Percentiles rank a stretch among this genome's conserved stretches.
Conservation (phyloP, 1,140 invertebrate genomes). For the Trypoxylus dichotomus region DNA sequence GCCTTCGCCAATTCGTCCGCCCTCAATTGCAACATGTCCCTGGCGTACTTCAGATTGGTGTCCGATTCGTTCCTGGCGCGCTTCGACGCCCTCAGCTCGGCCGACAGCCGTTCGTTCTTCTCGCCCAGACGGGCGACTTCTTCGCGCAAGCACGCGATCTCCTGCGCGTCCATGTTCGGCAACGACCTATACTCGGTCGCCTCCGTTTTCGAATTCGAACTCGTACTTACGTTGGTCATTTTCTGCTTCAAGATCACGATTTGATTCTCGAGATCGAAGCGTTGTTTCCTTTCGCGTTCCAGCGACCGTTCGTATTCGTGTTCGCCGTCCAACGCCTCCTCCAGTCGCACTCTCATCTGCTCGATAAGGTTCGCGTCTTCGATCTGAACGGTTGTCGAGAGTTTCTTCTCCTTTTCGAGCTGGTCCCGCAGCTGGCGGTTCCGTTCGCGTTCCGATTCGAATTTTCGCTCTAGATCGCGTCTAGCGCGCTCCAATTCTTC, state of each 20-base stretch:
- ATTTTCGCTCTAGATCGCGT: constrained; percentile 51
- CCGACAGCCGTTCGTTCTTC: constrained; percentile 53
- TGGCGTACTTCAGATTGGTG: constrained; percentile 55
- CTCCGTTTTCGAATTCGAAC: constrained; percentile 37
- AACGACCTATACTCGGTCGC: constrained; percentile 47
- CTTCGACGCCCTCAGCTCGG: constrained; percentile 39
- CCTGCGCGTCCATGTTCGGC: constrained; percentile 51
- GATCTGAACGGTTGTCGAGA: constrained; percentile 57
- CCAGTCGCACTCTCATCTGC: constrained; percentile 63
- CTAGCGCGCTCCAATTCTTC: constrained; percentile 41
- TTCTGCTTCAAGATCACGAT: constrained; percentile 43
- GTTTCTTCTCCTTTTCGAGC: constrained; percentile 58
- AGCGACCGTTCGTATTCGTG: constrained; percentile 63
- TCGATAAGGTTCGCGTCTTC: constrained; percentile 65
- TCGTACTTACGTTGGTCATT: constrained; percentile 42
- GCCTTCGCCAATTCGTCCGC: constrained; percentile 60
- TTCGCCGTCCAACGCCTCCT: constrained; percentile 63
- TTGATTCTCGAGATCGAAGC: constrained; percentile 57
- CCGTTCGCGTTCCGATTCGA: constrained; percentile 55
- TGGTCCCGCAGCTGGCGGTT: constrained; percentile 55
- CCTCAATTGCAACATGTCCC: constrained; percentile 59
- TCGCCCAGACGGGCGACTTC: constrained; percentile 57
- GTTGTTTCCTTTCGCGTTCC: constrained; percentile 57
- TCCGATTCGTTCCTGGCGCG: constrained; percentile 36
- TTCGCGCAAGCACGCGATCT: constrained; percentile 54